Evolutionary conservation across 2,113 vertebrate species (phyloP), one percentile per base, ranked within the genome.

Genomic region (Circaetus cinerascens): DNA sequence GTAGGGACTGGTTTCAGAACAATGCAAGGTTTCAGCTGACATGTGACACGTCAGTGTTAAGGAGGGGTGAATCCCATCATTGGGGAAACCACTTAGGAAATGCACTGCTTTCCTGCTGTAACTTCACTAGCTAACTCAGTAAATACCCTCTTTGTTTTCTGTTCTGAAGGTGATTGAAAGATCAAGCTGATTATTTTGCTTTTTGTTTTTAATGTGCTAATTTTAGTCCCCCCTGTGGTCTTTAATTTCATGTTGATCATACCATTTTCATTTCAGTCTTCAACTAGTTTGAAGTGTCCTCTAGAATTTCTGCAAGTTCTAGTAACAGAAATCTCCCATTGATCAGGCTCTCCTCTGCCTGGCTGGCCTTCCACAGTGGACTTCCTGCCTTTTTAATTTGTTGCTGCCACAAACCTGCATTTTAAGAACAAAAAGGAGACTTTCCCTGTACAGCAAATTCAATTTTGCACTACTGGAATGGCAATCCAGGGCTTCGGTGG

Each of bases 21-120:
- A 41, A 26, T 9, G 3, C 13, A 29, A 4, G 34, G 40, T 71
- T 80, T 40, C 25, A 19, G 36, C n/a, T 41, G 11, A 20, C 7
- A 0, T 7, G 25, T 20, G 64, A 2, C 1, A 2, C 23, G 43
- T 55, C 23, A 11, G 14, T 10, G 63, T 30, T 53, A 1, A 29
- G 43, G 51, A 56, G 21, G 20, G 40, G 48, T 32, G 66, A 71
- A 30, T 51, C 60, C 48, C 11, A 2, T 29, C 13, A 0, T 2
- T 55, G 51, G 27, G 60, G 36, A 53, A 68, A 7, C 21, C 10
- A 1, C 21, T 20, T 8, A 4, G 25, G 40, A 75, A 40, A 34
- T 14, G 14, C 14, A 2, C 8, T 1, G 3, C 20, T 78, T 55
- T 46, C 18, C 75, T 59, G 16, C 79, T 36, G 16, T 14, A 10